Conservation (phyloP, 2,113 vertebrate genomes). For the Phocoena phocoena region DNA sequence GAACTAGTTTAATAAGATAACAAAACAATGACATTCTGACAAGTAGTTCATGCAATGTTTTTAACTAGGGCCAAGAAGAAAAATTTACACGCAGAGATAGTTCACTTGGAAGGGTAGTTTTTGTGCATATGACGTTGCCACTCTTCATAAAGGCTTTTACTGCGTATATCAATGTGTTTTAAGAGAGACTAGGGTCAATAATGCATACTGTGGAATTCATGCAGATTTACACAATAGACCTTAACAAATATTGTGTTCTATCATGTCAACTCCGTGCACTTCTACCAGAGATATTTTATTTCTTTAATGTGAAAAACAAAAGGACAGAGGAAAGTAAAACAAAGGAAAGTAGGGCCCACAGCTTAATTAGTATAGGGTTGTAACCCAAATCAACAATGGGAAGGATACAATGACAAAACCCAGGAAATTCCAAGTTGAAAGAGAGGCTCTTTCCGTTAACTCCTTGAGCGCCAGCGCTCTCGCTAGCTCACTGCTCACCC, state of each 20-base stretch:
- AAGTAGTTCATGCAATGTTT: conserved; percentile 55
- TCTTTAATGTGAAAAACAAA: conserved; percentile 83
- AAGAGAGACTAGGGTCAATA: conserved; percentile 83
- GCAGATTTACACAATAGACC: conserved; percentile 83
- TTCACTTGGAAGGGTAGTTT: conserved; percentile 83
- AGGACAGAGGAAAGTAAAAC: conserved; percentile 58
- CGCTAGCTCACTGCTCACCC: neutral
- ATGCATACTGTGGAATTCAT: conserved; percentile 84
- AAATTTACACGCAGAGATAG: conserved; percentile 76
- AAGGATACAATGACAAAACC: conserved; percentile 62
- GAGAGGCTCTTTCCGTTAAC: conserved; percentile 53
- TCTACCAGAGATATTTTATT: conserved; percentile 79
- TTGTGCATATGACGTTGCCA: conserved; percentile 75
- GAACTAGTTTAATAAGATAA: conserved; percentile 52
- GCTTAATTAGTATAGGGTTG: conserved; percentile 38
- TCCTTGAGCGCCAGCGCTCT: neutral
- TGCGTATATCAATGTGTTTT: conserved; percentile 82
- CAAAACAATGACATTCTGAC: conserved; percentile 64
- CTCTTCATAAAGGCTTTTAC: conserved; percentile 83
- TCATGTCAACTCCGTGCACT: conserved; percentile 78
- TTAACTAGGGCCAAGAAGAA: conserved; percentile 68
- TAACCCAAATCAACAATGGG: conserved; percentile 60
- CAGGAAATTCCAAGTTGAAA: conserved; percentile 58
- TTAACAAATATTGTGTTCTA: conserved; percentile 82
- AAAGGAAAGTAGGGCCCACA: conserved; percentile 59